Conservation (phyloP, 2,797 vertebrate species). For the Schizopygopsis malacanthus region DNA sequence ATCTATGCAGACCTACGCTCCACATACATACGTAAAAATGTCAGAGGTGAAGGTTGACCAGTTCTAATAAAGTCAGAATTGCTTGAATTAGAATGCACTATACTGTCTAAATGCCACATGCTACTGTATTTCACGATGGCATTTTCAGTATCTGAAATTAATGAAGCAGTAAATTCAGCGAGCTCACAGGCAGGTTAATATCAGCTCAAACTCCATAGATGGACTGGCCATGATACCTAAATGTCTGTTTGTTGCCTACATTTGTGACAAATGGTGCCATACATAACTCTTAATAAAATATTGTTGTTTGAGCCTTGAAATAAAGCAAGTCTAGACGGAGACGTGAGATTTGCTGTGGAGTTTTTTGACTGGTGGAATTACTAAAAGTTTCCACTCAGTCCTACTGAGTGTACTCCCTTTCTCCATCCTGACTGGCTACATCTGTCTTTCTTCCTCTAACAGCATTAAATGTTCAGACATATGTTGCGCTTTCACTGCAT, state of each 20-base stretch:
- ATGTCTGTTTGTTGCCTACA: slow-evolving; percentile 30
- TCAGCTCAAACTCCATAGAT: neutral
- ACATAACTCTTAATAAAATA: slow-evolving; percentile 25
- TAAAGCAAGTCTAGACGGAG: slow-evolving; percentile 31
- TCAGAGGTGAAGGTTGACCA: slow-evolving; percentile 20
- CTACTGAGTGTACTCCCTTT: slow-evolving; percentile 38
- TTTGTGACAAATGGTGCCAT: slow-evolving; percentile 11
- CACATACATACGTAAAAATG: slow-evolving; percentile 4
- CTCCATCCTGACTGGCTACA: slow-evolving; percentile 44
- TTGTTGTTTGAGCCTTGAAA: slow-evolving; percentile 4
- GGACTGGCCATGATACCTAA: neutral
- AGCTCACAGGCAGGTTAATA: neutral
- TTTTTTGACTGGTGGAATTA: slow-evolving; percentile 52
- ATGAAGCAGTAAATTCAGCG: neutral
- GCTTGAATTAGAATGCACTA: slow-evolving; percentile 2
- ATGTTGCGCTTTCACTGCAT: slow-evolving; percentile 47
- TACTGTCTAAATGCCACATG: neutral
- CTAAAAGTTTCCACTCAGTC: slow-evolving; percentile 47
- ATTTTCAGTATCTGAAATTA: neutral
- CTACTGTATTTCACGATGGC: slow-evolving; percentile 20
- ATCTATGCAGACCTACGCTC: neutral
- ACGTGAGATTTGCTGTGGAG: neutral
- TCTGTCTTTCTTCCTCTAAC: slow-evolving; percentile 55
- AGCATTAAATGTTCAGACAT: slow-evolving; percentile 59
- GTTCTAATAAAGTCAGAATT: slow-evolving; percentile 15